Base-by-base conservation (phyloP, 2,797 vertebrate genomes). In the Xenentodon cancila region DNA sequence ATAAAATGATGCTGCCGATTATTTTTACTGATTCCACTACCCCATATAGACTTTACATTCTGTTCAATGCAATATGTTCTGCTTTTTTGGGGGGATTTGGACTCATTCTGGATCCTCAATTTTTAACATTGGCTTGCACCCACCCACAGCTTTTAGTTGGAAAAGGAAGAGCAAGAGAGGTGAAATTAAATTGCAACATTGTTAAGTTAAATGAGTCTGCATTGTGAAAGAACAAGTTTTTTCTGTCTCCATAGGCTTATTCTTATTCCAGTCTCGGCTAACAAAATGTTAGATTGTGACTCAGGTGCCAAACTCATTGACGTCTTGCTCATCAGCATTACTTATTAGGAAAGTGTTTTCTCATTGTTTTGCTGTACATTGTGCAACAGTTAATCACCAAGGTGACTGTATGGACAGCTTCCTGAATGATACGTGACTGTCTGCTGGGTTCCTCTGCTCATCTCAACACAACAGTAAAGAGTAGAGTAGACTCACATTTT, bases 391-490 rank as follows among this genome's bases (percentile, higher is more conserved):
- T 55, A 30, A 62, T 59, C 48, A 56, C 50, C 15, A 57, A 64
- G 53, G 17, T 55, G 43, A 59, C 65, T 51, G 44, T 70, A 32
- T 56, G 59, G 22, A 63, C 59, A 64, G 57, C 64, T 88, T 84
- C 79, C 81, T 87, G 81, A 63, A 44, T 77, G 68, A 82, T 76
- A 81, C 44, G 19, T 79, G 82, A 84, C 74, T 80, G 73, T 86
- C 82, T 83, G 81, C 82, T 74, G 64, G 74, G 74, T 87, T 49
- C 30, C 59, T 78, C 64, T 71, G 73, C 78, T 58, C 18, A 44
- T 88, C 59, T 78, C 82, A 79, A 80, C 64, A 80, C 79, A 67
- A 48, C n/a, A 59, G 71, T 68, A 81, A 79, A 77, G 66, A 30
- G 66, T 55, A 77, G 66, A 30, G 66, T 55, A 71, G 30, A 71